A percentile compares a stretch with the other conserved stretches of the same genome.
These are phyloP conservation scores for Hemiscyllium ocellatum DNA, from an alignment of 2,113 vertebrate species.

Conservation along the genomic window DNA sequence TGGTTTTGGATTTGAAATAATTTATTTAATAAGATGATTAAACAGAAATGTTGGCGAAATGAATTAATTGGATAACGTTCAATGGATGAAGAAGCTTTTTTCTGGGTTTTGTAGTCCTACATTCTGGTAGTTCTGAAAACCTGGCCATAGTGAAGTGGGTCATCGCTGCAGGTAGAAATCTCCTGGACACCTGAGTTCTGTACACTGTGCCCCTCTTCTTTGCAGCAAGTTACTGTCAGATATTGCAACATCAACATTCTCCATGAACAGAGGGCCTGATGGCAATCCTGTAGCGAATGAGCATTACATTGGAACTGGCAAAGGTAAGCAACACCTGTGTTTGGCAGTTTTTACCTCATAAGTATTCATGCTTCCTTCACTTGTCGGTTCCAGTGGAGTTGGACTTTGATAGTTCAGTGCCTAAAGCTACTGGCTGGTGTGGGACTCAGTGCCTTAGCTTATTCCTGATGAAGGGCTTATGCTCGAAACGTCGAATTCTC, in stretches of 20 bases:
- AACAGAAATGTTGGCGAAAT: neutral
- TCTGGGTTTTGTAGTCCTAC: neutral
- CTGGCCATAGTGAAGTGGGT: neutral
- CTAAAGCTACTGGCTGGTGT: neutral
- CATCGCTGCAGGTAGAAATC: neutral
- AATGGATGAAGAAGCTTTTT: neutral
- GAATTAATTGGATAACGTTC: neutral
- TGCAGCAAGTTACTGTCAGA: constrained; percentile 56
- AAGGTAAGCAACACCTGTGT: constrained; percentile 43
- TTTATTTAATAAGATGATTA: neutral
- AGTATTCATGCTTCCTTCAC: neutral
- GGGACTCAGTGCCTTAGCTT: neutral
- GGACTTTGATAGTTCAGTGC: neutral
- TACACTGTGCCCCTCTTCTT: neutral
- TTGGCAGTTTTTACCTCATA: neutral
- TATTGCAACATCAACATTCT: constrained; percentile 78
- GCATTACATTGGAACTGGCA: constrained; percentile 64
- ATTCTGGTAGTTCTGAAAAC: neutral
- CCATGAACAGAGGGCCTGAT: constrained; percentile 69
- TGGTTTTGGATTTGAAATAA: neutral
- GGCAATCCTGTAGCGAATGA: constrained; percentile 76
- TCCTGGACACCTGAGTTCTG: neutral
- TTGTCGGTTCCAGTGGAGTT: neutral
- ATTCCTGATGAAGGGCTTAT: no score
- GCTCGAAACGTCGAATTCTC: no score